Evolutionary conservation across 2,113 vertebrate genomes (phyloP).

Genomic region (Anas platyrhynchos): DNA sequence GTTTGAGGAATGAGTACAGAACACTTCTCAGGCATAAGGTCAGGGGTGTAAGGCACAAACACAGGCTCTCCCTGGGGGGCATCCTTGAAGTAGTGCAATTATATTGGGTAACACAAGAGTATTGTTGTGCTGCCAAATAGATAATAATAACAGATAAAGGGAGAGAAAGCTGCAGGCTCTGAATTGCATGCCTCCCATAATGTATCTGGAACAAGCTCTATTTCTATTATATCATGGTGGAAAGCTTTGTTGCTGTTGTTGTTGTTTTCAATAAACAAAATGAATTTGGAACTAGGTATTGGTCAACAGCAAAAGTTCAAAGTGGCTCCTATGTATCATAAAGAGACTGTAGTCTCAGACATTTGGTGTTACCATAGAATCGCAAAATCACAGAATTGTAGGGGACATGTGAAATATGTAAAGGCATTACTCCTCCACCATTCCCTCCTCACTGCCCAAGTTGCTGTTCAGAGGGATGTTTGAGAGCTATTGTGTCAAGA

Average conservation of each 20-base stretch:
- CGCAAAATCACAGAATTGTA: too few relatives aligned
- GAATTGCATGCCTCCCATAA: conserved; percentile 13
- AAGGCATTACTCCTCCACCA: not conserved
- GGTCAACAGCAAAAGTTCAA: not conserved
- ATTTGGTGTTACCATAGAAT: not conserved
- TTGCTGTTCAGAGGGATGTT: not conserved
- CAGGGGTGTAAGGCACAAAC: conserved; percentile 23
- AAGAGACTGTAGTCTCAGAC: not conserved
- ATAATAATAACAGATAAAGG: conserved; percentile 50
- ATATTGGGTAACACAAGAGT: conserved; percentile 18
- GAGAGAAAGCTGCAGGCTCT: conserved; percentile 14
- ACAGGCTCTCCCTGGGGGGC: not conserved
- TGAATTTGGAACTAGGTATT: not conserved
- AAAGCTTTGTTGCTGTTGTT: not conserved
- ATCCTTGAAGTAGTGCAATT: conserved; percentile 27
- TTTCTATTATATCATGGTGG: not conserved
- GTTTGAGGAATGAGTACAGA: not conserved
- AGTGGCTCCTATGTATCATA: not conserved
- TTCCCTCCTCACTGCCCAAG: not conserved
- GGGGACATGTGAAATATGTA: not conserved
- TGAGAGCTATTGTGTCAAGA: not conserved
- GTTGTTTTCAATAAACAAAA: not conserved
- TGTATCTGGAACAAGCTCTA: not conserved
- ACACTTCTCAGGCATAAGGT: conserved; percentile 13
- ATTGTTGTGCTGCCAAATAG: conserved; percentile 61